These are phyloP conservation scores for Grapholita molesta DNA, from an alignment of 1,140 invertebrate genomes.

Conservation along the genomic window DNA sequence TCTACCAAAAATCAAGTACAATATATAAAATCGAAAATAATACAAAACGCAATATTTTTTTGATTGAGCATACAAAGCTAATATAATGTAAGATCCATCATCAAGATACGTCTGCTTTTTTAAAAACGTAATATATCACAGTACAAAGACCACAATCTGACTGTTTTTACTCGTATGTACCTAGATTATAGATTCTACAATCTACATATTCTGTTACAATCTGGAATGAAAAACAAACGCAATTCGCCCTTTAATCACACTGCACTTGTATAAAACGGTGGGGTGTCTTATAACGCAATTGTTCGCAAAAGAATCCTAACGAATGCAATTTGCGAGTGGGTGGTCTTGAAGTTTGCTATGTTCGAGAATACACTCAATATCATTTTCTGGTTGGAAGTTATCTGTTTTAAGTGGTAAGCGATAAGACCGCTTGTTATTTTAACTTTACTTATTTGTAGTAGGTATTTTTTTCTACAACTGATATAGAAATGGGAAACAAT, in stretches of 20 bases:
- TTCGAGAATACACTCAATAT: background rate
- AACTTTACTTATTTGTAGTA: background rate
- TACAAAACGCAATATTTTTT: no score
- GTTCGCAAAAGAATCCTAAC: background rate
- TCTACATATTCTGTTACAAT: background rate
- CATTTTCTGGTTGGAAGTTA: background rate
- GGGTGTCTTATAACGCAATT: background rate
- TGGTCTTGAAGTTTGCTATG: background rate
- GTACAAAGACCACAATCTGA: no score
- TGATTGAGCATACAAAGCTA: no score
- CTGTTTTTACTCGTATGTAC: no score
- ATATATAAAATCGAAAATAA: no score
- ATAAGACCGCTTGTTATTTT: background rate
- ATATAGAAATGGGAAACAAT: no score
- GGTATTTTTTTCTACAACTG: no score
- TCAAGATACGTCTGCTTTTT: no score
- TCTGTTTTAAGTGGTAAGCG: no score
- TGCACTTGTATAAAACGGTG: background rate
- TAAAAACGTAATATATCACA: no score
- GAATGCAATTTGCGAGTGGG: background rate
- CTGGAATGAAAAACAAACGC: background rate
- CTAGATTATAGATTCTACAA: background rate
- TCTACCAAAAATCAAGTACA: no score
- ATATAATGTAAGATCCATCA: no score
- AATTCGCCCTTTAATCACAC: background rate